Base-by-base conservation (phyloP, 2,797 vertebrate species). In the Alca torda region DNA sequence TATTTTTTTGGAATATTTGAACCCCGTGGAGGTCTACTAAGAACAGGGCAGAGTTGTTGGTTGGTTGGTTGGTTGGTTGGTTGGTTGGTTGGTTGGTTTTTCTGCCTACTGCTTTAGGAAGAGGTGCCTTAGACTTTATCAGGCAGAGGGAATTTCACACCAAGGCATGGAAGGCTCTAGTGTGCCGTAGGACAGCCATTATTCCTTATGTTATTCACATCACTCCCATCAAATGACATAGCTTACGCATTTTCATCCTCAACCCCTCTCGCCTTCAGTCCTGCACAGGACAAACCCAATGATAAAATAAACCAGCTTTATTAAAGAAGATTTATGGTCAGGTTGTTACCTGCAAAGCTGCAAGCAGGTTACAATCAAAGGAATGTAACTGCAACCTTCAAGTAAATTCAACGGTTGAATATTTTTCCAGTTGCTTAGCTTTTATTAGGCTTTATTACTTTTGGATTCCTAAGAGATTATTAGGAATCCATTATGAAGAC, bases 391-490 rank as follows among this genome's bases (percentile, higher is more conserved):
- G 0, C 7, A 64, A 56, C 39, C 53, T 88, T 81, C 37, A 90
- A 60, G 30, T 51, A 81, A 63, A 93, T 86, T 72, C 56, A 93
- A 53, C 35, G 50, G 37, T 31, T 86, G 45, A 68, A 51, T 80
- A 48, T 80, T 88, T 93, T 91, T 88, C 53, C n/a, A 68, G 63
- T 90, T 78, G 23, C 63, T 91, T 95, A 84, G 35, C 33, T 81
- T 94, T 94, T 86, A 68, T 90, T 76, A 48, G 41, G 31, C 73
- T 90, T 86, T 95, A 76, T 72, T 91, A 50, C 43, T 37, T 79
- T 86, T 68, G 50, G 30, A 75, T 82, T 79, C 50, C 37, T 72
- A 53, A 53, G 10, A 28, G 54, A 60, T 53, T 60, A 23, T 89
- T 90, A 87, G 3, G 13, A 69, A 73, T 53, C 25, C 41, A 43